A percentile compares a stretch with the other conserved stretches of the same genome.
Evolutionary conservation across 2,113 vertebrate species (phyloP).

Genomic region (Mormyrus iriodes): DNA sequence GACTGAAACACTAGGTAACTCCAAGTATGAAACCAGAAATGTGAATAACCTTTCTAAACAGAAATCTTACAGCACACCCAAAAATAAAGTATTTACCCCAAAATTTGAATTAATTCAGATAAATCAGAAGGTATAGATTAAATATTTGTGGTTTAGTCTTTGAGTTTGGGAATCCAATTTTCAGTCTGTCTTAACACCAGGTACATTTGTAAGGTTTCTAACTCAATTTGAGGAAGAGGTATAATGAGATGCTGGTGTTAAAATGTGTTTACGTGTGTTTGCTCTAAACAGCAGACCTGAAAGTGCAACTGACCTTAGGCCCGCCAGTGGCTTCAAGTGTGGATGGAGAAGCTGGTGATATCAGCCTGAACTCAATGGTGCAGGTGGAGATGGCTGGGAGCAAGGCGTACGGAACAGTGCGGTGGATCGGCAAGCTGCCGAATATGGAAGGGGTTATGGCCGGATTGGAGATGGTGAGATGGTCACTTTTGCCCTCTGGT

Average conservation of each 20-base stretch:
- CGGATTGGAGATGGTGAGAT: slow-evolving; percentile 73
- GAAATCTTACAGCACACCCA: background rate
- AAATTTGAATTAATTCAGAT: background rate
- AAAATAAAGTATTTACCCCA: background rate
- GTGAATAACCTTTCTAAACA: background rate
- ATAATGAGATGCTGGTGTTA: background rate
- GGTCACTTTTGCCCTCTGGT: background rate
- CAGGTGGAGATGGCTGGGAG: slow-evolving; percentile 58
- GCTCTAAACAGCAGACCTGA: background rate
- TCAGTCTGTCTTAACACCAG: background rate
- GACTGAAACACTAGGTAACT: too few species aligned
- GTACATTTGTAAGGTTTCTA: background rate
- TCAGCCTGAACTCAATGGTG: slow-evolving; percentile 67
- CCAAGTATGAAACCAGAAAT: background rate
- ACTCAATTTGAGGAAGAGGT: background rate
- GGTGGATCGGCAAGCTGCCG: slow-evolving; percentile 69
- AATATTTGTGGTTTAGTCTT: background rate
- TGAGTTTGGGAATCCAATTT: background rate
- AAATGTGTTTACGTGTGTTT: background rate
- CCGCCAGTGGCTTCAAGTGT: accelerated
- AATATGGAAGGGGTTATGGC: slow-evolving; percentile 45
- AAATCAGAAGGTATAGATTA: background rate
- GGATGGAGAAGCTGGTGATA: background rate
- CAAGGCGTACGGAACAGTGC: slow-evolving; percentile 64
- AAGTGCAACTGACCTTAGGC: background rate